Evolutionary conservation across 1,140 invertebrate species (phyloP), one percentile per base, ranked within the genome.

Genomic region (Drosophila bipectinata): DNA sequence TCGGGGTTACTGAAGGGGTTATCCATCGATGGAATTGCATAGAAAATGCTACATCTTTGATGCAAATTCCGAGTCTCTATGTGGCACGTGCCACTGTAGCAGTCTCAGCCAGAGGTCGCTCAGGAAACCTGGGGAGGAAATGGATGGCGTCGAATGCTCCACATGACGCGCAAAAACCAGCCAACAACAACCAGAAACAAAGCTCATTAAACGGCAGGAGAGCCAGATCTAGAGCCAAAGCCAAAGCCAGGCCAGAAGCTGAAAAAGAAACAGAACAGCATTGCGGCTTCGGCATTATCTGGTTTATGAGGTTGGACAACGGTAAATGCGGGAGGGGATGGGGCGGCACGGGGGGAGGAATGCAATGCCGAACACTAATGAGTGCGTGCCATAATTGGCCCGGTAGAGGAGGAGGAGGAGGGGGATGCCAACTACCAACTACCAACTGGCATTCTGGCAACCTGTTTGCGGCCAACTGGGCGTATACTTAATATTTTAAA

Each of bases 261-360:
- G 69, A 57, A 74, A 54, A 59, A 67, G 72, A 66, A 75, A 37
- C 63, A 59, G 52, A 74, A 54, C 72, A 76, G 72, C 66, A 75
- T 57, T 74, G 79, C 56, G 57, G 49, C 53, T 44, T 44, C 51
- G 55, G 68, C 48, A 77, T 73, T 77, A 84, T 77, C 81, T 85
- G 73, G 77, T 81, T 80, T 85, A 80, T 77, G 77, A 84, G 81
- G 77, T 84, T 85, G 73, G 41, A 28, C 63, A 84, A 84, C 81
- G 81, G 81, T 84, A 85, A 85, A 84, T 28, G 63, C 18, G 45
- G 48, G 56, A 39, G 21, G 64, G 30, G 72, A 24, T 4, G 32
- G 18, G 15, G 47, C 53, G 30, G 39, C 45, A 9, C 6, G 26
- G 44, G 41, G 41, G 48, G 18, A 30, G 45, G 7, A 18, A 0